These are phyloP conservation scores for Diogma glabrata DNA, from an alignment of 2,888 invertebrate species.

Conservation along the genomic window DNA sequence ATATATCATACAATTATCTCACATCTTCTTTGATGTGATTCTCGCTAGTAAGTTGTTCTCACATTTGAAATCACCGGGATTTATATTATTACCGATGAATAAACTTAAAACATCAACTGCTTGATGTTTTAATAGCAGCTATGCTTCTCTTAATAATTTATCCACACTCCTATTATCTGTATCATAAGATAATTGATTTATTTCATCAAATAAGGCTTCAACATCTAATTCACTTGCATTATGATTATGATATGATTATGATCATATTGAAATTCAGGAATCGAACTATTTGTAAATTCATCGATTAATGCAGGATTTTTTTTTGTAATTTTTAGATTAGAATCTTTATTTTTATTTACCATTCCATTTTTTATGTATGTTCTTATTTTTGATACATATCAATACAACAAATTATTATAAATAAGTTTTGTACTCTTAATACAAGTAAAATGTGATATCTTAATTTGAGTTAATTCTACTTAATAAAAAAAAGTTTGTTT, in stretches of 20 bases:
- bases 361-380: not conserved
- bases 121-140: constrained; percentile 37
- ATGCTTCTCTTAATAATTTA: constrained; percentile 46
- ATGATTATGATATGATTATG: constrained; percentile 27
- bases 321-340: not conserved
- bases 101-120: constrained; percentile 3
- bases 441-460: too few species aligned
- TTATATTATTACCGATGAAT: not conserved
- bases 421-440: too few species aligned
- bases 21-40: not conserved
- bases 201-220: constrained; percentile 56
- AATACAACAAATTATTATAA: too few species aligned
- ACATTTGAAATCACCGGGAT: not conserved
- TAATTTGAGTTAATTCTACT: too few species aligned
- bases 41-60: too few species aligned
- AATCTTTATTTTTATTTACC: not conserved
- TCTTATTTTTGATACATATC: not conserved
- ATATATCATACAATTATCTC: too few species aligned
- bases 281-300: constrained; percentile 33
- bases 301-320: constrained; percentile 18
- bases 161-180: constrained; percentile 43
- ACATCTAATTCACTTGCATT: constrained; percentile 41
- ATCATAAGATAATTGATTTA: constrained; percentile 44
- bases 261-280: constrained; percentile 34
- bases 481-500: too few species aligned